These are phyloP conservation scores for Pseudopodoces humilis DNA, from an alignment of 2,113 vertebrate species.

Conservation along the genomic window DNA sequence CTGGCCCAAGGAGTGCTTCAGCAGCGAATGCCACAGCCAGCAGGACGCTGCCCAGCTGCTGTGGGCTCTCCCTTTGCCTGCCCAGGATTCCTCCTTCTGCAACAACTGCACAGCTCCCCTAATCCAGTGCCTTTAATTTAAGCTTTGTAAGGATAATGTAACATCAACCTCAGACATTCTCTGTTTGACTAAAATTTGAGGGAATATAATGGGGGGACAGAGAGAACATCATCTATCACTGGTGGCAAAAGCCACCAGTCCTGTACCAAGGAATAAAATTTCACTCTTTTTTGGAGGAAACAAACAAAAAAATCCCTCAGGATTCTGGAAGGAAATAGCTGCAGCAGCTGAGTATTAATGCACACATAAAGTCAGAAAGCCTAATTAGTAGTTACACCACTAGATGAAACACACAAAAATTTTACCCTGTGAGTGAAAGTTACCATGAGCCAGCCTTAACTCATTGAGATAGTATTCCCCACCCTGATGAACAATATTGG, in stretches of 20 bases:
- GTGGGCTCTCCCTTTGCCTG: neutral
- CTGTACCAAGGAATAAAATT: neutral
- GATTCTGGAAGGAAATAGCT: neutral
- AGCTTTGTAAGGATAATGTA: neutral
- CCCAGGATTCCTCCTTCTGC: neutral
- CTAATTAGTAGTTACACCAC: neutral
- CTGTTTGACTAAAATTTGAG: neutral
- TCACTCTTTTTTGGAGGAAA: neutral
- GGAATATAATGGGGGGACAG: neutral
- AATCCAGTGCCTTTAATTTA: neutral
- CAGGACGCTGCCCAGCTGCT: neutral
- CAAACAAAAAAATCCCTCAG: neutral
- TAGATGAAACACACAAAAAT: neutral
- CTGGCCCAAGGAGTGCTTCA: neutral
- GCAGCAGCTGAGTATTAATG: neutral
- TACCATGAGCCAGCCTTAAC: neutral
- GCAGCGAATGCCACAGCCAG: neutral
- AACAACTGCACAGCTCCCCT: neutral
- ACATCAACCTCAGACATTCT: neutral
- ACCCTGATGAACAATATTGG: neutral
- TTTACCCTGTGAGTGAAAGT: neutral
- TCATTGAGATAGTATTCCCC: neutral
- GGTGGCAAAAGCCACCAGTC: neutral
- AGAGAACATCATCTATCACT: neutral
- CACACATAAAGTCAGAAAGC: neutral